Evolutionary conservation across 53 echinoderm and acorn worm species (phyloP).

Genomic region (Holothuria leucospilota): DNA sequence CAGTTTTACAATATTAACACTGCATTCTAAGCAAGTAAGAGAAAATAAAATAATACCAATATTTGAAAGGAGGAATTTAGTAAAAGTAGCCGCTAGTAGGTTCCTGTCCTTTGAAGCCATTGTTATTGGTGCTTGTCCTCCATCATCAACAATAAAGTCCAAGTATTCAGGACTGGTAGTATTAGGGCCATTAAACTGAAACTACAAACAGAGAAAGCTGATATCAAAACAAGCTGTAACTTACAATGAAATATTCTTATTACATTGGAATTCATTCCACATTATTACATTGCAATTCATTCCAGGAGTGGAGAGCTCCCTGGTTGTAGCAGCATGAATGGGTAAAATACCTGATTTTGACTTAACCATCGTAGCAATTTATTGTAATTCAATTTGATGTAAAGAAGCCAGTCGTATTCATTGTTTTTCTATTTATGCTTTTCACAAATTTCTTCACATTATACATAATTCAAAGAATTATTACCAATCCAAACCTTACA

Average conservation of each 20-base stretch:
- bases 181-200: conserved; percentile 76
- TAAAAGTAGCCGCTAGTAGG: conserved; percentile 90
- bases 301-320: no score
- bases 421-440: no score
- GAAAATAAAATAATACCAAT: conserved; percentile 69
- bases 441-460: no score
- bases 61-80: conserved; percentile 90
- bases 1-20: neutral
- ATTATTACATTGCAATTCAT: neutral
- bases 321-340: no score
- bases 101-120: conserved; percentile 87
- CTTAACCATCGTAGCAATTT: no score
- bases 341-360: no score
- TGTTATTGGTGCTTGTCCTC: conserved; percentile 83
- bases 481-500: no score
- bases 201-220: conserved; percentile 58
- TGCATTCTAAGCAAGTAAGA: neutral
- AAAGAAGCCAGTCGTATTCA: no score
- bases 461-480: no score
- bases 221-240: neutral
- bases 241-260: neutral
- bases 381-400: no score
- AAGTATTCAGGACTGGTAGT: conserved; percentile 64
- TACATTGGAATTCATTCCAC: no score
- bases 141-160: conserved; percentile 89